Conservation (phyloP, 2,888 invertebrate genomes). For the Nycteola revayana region DNA sequence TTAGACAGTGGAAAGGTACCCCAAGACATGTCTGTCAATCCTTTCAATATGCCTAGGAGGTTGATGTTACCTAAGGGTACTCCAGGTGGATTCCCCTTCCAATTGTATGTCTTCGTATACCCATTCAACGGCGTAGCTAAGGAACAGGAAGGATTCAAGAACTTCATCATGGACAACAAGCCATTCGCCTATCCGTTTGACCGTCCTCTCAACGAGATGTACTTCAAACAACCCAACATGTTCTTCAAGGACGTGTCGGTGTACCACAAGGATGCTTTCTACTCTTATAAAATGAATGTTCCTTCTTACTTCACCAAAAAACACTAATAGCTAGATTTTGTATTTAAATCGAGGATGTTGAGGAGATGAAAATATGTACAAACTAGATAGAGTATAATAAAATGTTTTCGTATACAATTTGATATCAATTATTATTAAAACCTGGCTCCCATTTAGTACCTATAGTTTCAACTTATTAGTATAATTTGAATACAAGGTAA, state of each 20-base stretch:
- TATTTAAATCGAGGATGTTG: too few species aligned
- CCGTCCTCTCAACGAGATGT: constrained; percentile 67
- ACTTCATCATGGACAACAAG: constrained; percentile 67
- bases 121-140: constrained; percentile 72
- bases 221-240: constrained; percentile 81
- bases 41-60: constrained; percentile 85
- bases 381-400: too few species aligned
- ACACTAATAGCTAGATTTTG: too few species aligned
- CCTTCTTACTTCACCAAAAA: constrained; percentile 34
- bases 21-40: constrained; percentile 72
- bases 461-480: too few species aligned
- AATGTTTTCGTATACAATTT: too few species aligned
- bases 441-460: too few species aligned
- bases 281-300: constrained; percentile 45
- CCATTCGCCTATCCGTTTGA: constrained; percentile 83
- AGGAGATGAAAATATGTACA: too few species aligned
- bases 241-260: constrained; percentile 81
- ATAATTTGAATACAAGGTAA: too few species aligned
- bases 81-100: constrained; percentile 84
- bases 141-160: constrained; percentile 43
- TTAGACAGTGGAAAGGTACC: constrained; percentile 79
- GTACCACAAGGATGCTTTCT: constrained; percentile 69
- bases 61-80: constrained; percentile 88
- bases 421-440: too few species aligned
- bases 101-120: constrained; percentile 83